phyloP scores from a whole-genome alignment of 2,888 invertebrate species.

The Andrena bucephala region DNA sequence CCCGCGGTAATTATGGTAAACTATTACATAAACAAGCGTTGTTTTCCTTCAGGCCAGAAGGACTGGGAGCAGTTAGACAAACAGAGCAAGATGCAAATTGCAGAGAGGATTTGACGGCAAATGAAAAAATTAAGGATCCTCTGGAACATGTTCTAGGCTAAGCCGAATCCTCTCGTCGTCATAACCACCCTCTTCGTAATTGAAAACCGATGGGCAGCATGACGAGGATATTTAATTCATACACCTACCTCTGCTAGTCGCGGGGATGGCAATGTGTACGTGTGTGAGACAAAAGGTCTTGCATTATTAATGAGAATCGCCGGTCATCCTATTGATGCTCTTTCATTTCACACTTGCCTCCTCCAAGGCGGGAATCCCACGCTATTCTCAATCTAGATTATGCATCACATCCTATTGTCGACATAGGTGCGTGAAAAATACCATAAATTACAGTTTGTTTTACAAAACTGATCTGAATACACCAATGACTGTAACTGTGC shows the following conservation, averaged over 20 bases:
- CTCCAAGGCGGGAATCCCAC: not conserved
- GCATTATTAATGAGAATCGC: conserved; percentile 53
- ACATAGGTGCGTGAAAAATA: not conserved
- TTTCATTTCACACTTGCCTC: conserved; percentile 8
- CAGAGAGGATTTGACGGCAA: not conserved
- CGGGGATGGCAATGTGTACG: conserved; percentile 52
- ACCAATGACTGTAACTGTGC: no score
- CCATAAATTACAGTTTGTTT: not conserved
- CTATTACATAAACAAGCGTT: conserved; percentile 7
- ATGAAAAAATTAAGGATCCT: not conserved
- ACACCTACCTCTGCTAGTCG: conserved; percentile 31
- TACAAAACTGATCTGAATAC: no score
- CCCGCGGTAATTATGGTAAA: not conserved
- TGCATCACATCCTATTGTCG: not conserved
- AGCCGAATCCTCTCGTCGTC: conserved; percentile 55
- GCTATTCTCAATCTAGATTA: no score
- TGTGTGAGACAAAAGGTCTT: conserved; percentile 20
- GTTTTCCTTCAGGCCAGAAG: conserved; percentile 4
- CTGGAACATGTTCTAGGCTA: conserved; percentile 22
- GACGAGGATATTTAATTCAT: conserved; percentile 61
- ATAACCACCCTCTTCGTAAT: conserved; percentile 43
- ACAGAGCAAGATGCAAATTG: conserved; percentile 13
- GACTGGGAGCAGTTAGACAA: conserved; percentile 13
- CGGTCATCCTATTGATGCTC: not conserved
- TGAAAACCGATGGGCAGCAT: conserved; percentile 27